Percentiles rank a stretch among this genome's conserved stretches.
Conservation (phyloP, 2,113 vertebrate species). For the Benthochromis sp. region DNA sequence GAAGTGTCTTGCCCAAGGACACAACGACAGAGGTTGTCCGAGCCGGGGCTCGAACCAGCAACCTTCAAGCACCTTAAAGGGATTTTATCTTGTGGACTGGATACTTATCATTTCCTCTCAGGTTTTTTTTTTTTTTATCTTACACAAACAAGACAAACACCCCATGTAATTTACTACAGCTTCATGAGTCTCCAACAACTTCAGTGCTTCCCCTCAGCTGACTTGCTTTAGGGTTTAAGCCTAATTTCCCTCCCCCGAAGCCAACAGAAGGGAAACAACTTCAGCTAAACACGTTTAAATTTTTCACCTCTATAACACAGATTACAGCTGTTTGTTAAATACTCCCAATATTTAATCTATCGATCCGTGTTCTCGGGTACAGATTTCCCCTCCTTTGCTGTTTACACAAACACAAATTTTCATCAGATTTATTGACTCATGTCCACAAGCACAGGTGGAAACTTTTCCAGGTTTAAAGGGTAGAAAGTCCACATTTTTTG, state of each 20-base stretch:
- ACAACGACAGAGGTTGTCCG: no score
- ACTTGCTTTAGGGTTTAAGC: neutral
- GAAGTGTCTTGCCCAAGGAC: no score
- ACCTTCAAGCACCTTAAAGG: no score
- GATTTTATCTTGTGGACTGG: no score
- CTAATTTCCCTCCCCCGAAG: neutral
- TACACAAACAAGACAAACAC: no score
- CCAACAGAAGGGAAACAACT: neutral
- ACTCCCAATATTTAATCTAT: neutral
- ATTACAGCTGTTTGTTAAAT: neutral
- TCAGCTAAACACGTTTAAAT: neutral
- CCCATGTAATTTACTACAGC: no score
- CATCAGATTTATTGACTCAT: neutral
- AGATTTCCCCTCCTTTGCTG: neutral
- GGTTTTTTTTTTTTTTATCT: no score
- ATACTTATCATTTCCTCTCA: no score
- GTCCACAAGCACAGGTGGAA: neutral
- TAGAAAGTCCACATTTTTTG: neutral
- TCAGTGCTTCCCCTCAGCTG: neutral
- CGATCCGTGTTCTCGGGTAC: neutral
- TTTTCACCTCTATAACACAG: neutral
- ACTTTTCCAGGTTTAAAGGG: neutral
- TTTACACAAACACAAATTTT: neutral
- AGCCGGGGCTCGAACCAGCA: no score
- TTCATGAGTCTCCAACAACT: neutral